A percentile compares a stretch with the other conserved stretches of the same genome.
Evolutionary conservation across 2,888 invertebrate genomes (phyloP).

Genomic region (Folsomia candida): DNA sequence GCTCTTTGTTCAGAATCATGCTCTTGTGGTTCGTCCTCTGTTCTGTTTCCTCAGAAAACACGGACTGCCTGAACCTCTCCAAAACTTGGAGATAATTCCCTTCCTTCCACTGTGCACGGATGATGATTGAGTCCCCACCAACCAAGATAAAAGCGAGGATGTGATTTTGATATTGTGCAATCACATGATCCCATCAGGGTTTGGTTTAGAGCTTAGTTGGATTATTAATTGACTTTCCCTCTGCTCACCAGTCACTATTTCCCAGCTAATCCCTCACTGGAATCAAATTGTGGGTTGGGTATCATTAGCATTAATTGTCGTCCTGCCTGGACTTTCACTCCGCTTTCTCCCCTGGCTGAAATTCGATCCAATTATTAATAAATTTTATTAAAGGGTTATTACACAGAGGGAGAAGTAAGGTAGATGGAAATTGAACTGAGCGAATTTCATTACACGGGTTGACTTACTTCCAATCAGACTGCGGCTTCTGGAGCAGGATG

Average conservation of each 20-base stretch:
- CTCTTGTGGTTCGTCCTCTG: not conserved
- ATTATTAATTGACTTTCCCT: not conserved
- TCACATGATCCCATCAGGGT: not conserved
- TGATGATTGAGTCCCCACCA: too few species aligned
- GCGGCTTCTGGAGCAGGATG: not conserved
- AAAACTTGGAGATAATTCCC: not conserved
- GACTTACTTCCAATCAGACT: too few species aligned
- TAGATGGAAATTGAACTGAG: too few species aligned
- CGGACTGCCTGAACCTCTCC: too few species aligned
- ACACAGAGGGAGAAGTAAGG: too few species aligned
- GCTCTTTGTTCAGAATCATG: too few species aligned
- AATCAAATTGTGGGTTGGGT: not conserved
- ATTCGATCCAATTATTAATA: too few species aligned
- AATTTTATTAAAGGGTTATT: too few species aligned
- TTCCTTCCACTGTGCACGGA: not conserved
- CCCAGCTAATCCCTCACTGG: not conserved
- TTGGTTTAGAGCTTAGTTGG: not conserved
- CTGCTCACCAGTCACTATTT: not conserved
- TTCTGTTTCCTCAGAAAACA: not conserved
- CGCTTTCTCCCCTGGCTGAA: too few species aligned
- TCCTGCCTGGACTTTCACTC: not conserved
- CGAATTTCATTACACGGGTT: too few species aligned
- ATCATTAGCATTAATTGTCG: not conserved
- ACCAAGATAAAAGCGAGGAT: too few species aligned
- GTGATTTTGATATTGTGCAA: not conserved